Evolutionary conservation across 2,888 invertebrate species (phyloP).

Genomic region (Ichneumoninae sp.): DNA sequence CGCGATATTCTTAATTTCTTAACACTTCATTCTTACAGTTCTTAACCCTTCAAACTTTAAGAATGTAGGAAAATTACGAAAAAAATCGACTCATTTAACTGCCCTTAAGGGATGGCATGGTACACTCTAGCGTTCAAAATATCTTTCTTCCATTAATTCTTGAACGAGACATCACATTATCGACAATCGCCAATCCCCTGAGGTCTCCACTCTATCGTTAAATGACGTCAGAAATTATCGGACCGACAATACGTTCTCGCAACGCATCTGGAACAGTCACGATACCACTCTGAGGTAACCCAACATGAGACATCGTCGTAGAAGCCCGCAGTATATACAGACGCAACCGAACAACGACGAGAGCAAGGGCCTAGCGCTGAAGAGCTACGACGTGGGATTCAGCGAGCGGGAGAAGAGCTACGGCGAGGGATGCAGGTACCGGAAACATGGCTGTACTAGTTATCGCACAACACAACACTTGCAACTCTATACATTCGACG

Average conservation of each 20-base stretch:
- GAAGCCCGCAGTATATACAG: not conserved
- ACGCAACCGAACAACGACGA: not conserved
- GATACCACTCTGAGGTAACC: not conserved
- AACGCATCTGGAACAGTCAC: not conserved
- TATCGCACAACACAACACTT: not conserved
- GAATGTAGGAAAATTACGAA: no score
- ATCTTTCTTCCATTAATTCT: not conserved
- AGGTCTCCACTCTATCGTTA: not conserved
- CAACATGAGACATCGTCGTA: not conserved
- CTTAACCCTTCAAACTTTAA: no score
- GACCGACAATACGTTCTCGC: not conserved
- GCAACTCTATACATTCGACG: not conserved
- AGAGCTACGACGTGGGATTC: conserved; percentile 3
- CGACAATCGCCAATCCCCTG: not conserved
- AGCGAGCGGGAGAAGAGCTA: not conserved
- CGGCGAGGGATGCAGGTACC: not conserved
- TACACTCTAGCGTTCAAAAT: not conserved
- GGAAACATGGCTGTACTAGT: not conserved
- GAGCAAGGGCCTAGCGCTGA: not conserved
- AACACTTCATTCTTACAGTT: no score
- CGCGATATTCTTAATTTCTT: no score
- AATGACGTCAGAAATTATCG: conserved; percentile 4
- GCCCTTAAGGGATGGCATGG: not conserved
- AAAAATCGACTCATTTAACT: not conserved
- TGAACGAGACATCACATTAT: not conserved